Evolutionary conservation across 2,113 vertebrate genomes (phyloP).

Genomic region (Dryoscopus gambensis): DNA sequence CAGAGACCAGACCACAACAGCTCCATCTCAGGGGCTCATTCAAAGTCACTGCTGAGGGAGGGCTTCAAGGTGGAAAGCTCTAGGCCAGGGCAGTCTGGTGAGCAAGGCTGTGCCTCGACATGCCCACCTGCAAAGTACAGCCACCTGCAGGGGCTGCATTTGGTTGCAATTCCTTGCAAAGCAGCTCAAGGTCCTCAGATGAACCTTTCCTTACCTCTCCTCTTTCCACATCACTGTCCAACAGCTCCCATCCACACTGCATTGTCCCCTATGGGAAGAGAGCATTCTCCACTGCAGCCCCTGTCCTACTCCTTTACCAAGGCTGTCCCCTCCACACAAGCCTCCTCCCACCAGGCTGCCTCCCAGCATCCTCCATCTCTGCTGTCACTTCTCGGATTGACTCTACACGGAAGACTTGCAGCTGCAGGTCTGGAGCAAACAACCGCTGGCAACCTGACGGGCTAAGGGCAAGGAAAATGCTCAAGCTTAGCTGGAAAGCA

Average conservation of each 20-base stretch:
- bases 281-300: neutral
- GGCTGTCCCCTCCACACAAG: neutral
- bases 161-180: neutral
- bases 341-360: neutral
- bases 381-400: neutral
- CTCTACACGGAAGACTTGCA: neutral
- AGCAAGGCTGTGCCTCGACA: neutral
- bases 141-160: neutral
- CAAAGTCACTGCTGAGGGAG: neutral
- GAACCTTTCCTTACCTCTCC: neutral
- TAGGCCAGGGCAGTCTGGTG: neutral
- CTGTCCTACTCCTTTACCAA: neutral
- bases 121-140: neutral
- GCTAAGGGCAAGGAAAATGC: neutral
- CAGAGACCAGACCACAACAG: neutral
- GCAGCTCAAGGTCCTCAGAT: neutral
- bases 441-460: neutral
- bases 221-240: neutral
- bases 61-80: neutral
- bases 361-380: neutral
- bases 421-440: neutral
- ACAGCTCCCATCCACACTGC: neutral
- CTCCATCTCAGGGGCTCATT: neutral
- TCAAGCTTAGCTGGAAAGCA: neutral
- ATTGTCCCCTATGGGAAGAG: neutral